These are phyloP conservation scores for Lydus trimaculatus DNA, from an alignment of 2,888 invertebrate species.

Conservation along the genomic window DNA sequence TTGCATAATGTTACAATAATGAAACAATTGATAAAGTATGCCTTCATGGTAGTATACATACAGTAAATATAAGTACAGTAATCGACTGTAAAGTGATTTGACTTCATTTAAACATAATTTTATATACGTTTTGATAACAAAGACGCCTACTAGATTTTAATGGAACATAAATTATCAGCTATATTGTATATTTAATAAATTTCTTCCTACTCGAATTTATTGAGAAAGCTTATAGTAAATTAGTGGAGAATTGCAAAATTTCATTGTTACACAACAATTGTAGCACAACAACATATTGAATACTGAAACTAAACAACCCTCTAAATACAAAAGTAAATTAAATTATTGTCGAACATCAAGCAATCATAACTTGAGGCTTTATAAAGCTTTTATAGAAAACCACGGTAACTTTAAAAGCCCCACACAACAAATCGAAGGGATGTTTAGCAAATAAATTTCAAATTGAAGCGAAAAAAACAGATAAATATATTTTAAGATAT, in stretches of 20 bases:
- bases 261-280: no score
- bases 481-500: constrained; percentile 35
- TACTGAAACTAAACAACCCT: constrained; percentile 1
- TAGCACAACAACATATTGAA: no score
- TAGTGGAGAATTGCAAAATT: neutral
- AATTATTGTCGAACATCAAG: constrained; percentile 40
- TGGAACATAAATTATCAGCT: neutral
- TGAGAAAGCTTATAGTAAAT: no score
- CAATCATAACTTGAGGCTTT: constrained; percentile 43
- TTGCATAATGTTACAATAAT: neutral
- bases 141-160: neutral
- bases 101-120: neutral
- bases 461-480: constrained; percentile 28
- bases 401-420: constrained; percentile 37
- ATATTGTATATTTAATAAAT: neutral
- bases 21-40: neutral
- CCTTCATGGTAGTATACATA: neutral
- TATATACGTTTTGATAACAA: neutral
- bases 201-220: neutral
- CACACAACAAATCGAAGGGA: constrained; percentile 3
- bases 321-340: constrained; percentile 35
- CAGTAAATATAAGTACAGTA: neutral
- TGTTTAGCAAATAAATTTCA: constrained; percentile 10
- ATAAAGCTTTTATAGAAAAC: constrained; percentile 37
- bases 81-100: neutral